Percentiles rank a stretch among this genome's conserved stretches.
phyloP scores from a whole-genome alignment of 2,888 invertebrate genomes.

The Apamea sordens region DNA sequence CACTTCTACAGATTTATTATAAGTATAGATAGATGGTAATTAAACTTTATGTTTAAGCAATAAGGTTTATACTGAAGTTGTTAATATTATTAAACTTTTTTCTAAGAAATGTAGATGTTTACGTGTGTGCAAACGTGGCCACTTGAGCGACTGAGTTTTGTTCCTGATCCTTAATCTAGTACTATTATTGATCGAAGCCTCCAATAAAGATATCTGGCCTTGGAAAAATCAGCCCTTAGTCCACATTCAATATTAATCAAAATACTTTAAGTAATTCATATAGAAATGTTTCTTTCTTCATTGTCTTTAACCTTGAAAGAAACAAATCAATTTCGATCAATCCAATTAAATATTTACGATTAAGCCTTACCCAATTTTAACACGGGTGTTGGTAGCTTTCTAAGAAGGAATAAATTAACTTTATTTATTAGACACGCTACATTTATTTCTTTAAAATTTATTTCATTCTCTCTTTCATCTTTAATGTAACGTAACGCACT shows the following conservation, averaged over 20 bases:
- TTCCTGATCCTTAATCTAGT: too few relatives aligned
- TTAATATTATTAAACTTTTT: too few relatives aligned
- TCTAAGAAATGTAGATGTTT: too few relatives aligned
- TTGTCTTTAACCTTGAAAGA: constrained; percentile 42
- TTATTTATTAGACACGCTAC: constrained; percentile 13
- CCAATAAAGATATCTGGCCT: too few relatives aligned
- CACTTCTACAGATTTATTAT: too few relatives aligned
- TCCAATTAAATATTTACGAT: constrained; percentile 53
- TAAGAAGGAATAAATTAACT: constrained; percentile 41
- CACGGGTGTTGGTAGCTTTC: constrained; percentile 17
- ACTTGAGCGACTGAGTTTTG: too few relatives aligned
- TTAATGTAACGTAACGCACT: not conserved
- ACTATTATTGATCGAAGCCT: too few relatives aligned
- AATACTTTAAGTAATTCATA: constrained; percentile 5
- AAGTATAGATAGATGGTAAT: too few relatives aligned
- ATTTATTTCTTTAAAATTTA: constrained; percentile 3
- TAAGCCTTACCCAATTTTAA: constrained; percentile 37
- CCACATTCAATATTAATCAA: not conserved
- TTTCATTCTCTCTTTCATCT: not conserved
- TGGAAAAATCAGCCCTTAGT: not conserved
- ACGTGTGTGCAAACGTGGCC: too few relatives aligned
- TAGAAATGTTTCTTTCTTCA: constrained; percentile 17
- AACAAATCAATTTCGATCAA: constrained; percentile 50
- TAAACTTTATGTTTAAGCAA: too few relatives aligned
- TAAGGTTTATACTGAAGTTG: too few relatives aligned